Percentiles rank a stretch among this genome's conserved stretches.
phyloP scores from a whole-genome alignment of 1,140 invertebrate genomes.

The Cydia amplana region DNA sequence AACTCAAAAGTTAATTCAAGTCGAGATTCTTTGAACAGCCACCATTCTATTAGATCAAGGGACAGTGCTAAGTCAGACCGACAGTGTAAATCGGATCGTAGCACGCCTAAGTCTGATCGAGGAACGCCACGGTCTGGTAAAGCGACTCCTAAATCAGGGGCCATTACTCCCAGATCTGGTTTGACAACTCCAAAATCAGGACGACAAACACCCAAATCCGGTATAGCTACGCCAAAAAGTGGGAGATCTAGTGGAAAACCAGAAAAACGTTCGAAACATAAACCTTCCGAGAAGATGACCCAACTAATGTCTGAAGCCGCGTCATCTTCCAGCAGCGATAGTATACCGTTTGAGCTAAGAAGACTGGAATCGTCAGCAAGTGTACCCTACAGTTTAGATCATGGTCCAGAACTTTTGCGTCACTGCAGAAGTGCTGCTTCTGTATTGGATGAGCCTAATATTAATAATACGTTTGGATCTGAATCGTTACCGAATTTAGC shows the following conservation, averaged over 20 bases:
- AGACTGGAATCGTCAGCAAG: conserved; percentile 81
- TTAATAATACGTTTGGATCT: conserved; percentile 76
- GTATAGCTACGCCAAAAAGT: conserved; percentile 68
- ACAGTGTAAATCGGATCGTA: conserved; percentile 70
- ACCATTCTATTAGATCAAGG: conserved; percentile 76
- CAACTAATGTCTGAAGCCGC: conserved; percentile 77
- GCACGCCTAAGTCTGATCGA: conserved; percentile 72
- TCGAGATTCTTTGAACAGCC: conserved; percentile 75
- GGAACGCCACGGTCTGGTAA: conserved; percentile 64
- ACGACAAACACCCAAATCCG: conserved; percentile 67
- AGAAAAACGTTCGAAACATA: conserved; percentile 74
- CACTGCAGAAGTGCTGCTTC: conserved; percentile 83
- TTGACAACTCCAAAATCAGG: conserved; percentile 71
- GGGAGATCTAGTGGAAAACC: conserved; percentile 71
- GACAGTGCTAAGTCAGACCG: conserved; percentile 72
- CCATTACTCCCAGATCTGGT: conserved; percentile 66
- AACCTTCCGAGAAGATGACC: conserved; percentile 76
- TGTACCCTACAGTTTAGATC: conserved; percentile 81
- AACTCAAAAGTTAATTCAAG: conserved; percentile 74
- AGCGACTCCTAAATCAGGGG: conserved; percentile 68
- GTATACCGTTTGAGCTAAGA: conserved; percentile 75
- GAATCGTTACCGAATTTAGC: conserved; percentile 83
- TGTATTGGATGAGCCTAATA: conserved; percentile 76
- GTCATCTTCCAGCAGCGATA: conserved; percentile 78
- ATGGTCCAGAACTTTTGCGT: conserved; percentile 75